Base-by-base conservation (phyloP, 2,797 vertebrate species). In the Decapterus maruadsi region DNA sequence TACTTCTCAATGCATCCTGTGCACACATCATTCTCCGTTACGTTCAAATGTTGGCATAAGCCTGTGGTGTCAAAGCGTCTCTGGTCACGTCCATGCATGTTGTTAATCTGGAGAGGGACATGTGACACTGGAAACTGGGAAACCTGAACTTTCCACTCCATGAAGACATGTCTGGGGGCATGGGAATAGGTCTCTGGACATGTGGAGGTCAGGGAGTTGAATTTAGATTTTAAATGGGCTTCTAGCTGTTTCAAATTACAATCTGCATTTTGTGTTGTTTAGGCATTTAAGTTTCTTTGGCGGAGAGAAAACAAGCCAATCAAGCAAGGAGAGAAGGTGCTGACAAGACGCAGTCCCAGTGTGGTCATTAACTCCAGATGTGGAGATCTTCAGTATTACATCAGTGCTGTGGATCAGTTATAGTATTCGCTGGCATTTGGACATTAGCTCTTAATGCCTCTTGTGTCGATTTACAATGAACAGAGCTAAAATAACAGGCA, bases 91-190 rank as follows among this genome's bases (percentile, higher is more conserved):
- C 79, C 80, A 68, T 70, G 81, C 72, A 90, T 89, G 87, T 82
- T 88, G 89, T 87, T 93, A 90, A 94, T 93, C 80, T 92, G 78
- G 48, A 85, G 36, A 68, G 7, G 68, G 87, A 90, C 91, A 92
- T 89, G 90, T 89, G 88, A 92, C 88, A 87, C 83, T 83, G 66
- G 60, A 80, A 86, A 80, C 69, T 59, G 69, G 66, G 88, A 89
- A 93, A 92, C 81, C 78, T 92, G 88, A 94, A 92, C 92, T 91
- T 87, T 90, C 87, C 57, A 64, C 62, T 48, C 86, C 77, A 89
- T 86, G 88, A 61, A 85, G 84, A 86, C 78, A 85, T 86, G 65
- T 79, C 66, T 53, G 60, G 73, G 63, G 72, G 69, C 77, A 89
- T 80, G 70, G 78, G 91, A 87, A 84, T 83, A 77, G 83, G 71